A percentile compares a stretch with the other conserved stretches of the same genome.
Conservation (phyloP, 2,888 invertebrate species). For the Vannuccia rotundouncinata region DNA sequence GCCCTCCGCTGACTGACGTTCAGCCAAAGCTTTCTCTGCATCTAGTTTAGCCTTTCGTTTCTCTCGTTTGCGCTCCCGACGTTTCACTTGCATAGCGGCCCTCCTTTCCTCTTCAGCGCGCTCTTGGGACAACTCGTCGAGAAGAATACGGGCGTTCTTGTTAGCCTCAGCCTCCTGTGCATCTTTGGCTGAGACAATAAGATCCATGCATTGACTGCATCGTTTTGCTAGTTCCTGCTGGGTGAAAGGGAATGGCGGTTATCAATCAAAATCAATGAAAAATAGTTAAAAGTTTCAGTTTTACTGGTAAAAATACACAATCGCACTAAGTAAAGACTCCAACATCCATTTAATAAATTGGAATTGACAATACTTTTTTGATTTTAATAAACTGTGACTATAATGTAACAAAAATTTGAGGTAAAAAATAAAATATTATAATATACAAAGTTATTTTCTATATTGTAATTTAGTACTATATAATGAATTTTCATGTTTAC, state of each 20-base stretch:
- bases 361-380: too few species aligned
- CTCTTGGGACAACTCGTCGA: constrained; percentile 90
- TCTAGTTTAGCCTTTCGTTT: constrained; percentile 31
- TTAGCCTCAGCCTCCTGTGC: constrained; percentile 95
- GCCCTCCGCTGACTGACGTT: neutral
- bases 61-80: constrained; percentile 72
- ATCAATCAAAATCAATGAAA: too few species aligned
- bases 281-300: too few species aligned
- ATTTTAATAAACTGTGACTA: too few species aligned
- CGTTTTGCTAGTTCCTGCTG: constrained; percentile 73
- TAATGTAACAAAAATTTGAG: too few species aligned
- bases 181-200: constrained; percentile 90
- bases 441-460: too few species aligned
- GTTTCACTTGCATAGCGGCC: constrained; percentile 78
- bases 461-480: too few species aligned
- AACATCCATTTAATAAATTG: too few species aligned
- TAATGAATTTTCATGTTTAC: too few species aligned
- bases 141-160: constrained; percentile 84
- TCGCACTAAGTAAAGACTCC: too few species aligned
- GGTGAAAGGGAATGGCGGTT: neutral
- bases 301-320: too few species aligned
- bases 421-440: too few species aligned
- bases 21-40: neutral
- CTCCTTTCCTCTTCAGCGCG: constrained; percentile 81
- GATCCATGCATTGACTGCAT: constrained; percentile 88